phyloP scores from a whole-genome alignment of 2,888 invertebrate genomes.

The Synanthedon andrenaeformis region DNA sequence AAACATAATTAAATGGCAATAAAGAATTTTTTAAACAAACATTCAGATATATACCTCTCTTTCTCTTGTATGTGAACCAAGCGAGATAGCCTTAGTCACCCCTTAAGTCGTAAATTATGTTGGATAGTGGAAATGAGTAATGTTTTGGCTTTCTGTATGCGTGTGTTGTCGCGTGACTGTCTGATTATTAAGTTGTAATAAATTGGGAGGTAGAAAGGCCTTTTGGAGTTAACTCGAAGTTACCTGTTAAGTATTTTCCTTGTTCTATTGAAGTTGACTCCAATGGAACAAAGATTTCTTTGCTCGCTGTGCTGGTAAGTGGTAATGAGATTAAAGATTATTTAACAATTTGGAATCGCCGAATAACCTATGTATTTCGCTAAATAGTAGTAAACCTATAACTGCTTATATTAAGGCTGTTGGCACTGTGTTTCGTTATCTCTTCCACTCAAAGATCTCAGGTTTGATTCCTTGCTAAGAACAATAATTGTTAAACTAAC shows the following conservation, averaged over 20 bases:
- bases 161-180: conserved; percentile 50
- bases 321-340: no score
- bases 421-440: no score
- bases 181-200: conserved; percentile 64
- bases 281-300: no score
- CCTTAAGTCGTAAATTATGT: conserved; percentile 56
- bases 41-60: conserved; percentile 20
- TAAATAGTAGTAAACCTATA: no score
- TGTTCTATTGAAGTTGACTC: background rate
- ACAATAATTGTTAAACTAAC: no score
- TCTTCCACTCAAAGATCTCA: no score
- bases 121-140: conserved; percentile 32
- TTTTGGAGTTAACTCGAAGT: conserved; percentile 15
- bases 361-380: no score
- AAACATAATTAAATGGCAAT: conserved; percentile 57
- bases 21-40: conserved; percentile 53
- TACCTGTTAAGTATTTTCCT: background rate
- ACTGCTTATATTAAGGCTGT: no score
- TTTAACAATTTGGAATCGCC: no score
- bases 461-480: no score
- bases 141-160: conserved; percentile 50
- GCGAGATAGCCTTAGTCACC: conserved; percentile 32
- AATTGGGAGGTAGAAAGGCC: conserved; percentile 47
- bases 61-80: conserved; percentile 15
- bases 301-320: no score